Evolutionary conservation across 2,888 invertebrate species (phyloP).

Genomic region (Tholera decimalis): DNA sequence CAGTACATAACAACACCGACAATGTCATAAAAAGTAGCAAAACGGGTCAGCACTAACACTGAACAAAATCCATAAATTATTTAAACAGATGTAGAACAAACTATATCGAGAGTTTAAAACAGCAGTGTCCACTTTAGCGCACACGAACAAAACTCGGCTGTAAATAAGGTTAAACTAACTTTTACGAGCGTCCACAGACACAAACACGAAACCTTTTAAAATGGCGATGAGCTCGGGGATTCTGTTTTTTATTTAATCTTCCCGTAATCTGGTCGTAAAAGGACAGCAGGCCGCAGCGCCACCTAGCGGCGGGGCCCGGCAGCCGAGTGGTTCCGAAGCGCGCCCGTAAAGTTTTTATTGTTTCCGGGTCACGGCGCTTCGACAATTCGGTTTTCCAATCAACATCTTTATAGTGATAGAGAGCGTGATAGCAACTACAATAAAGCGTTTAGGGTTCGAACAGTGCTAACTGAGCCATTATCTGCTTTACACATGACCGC

Average conservation of each 20-base stretch:
- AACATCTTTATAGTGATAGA: conserved; percentile 82
- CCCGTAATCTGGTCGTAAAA: conserved; percentile 74
- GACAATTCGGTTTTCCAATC: conserved; percentile 86
- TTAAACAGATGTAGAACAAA: conserved; percentile 61
- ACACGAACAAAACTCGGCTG: conserved; percentile 57
- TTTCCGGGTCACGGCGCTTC: conserved; percentile 82
- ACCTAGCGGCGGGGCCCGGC: conserved; percentile 48
- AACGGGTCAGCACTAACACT: conserved; percentile 32
- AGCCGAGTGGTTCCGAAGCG: conserved; percentile 69
- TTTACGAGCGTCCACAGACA: conserved; percentile 62
- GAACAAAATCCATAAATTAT: conserved; percentile 59
- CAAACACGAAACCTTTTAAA: conserved; percentile 65
- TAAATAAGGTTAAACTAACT: conserved; percentile 67
- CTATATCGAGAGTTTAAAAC: conserved; percentile 59
- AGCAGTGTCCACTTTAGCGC: conserved; percentile 59
- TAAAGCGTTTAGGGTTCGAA: conserved; percentile 63
- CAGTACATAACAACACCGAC: conserved; percentile 26
- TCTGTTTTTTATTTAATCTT: conserved; percentile 76
- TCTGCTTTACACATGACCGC: conserved; percentile 37
- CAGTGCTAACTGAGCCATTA: conserved; percentile 51
- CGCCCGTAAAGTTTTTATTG: conserved; percentile 86
- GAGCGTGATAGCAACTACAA: conserved; percentile 70
- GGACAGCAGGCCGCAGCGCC: conserved; percentile 61
- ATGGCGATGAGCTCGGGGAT: conserved; percentile 58
- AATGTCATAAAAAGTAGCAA: conserved; percentile 34